phyloP scores from a whole-genome alignment of 2,797 vertebrate species.

The Microctenopoma stevenorrisi region DNA sequence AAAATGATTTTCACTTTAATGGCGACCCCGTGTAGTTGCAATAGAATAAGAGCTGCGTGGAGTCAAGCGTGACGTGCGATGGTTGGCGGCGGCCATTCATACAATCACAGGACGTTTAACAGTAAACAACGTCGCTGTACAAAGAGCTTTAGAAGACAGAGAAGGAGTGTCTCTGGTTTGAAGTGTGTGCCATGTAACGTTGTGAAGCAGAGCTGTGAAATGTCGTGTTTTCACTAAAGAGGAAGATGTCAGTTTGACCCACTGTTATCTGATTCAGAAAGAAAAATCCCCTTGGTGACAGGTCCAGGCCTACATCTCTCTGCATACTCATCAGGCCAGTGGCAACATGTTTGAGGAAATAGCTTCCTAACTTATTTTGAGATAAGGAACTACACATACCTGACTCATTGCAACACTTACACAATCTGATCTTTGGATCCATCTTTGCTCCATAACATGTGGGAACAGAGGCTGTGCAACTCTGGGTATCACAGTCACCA shows the following conservation, averaged over 20 bases:
- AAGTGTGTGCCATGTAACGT: conserved; percentile 2
- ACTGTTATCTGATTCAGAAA: conserved; percentile 18
- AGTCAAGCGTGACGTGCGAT: neutral
- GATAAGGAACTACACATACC: neutral
- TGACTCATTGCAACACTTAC: conserved; percentile 11
- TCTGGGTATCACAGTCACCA: neutral
- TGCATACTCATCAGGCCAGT: conserved; percentile 11
- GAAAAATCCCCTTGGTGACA: neutral
- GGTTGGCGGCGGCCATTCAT: neutral
- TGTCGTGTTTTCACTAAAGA: conserved; percentile 9
- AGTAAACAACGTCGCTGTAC: conserved; percentile 11
- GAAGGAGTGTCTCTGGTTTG: conserved; percentile 22
- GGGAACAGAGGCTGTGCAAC: neutral
- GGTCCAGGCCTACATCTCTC: conserved; percentile 2
- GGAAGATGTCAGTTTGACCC: conserved; percentile 23
- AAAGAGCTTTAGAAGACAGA: conserved; percentile 8
- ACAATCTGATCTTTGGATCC: conserved; percentile 7
- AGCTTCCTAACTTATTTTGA: conserved; percentile 18
- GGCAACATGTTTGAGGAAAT: neutral
- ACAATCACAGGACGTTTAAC: conserved; percentile 1
- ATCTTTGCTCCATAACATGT: conserved; percentile 7
- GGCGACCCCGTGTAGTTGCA: neutral
- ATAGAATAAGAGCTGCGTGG: neutral
- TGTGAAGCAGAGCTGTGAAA: conserved; percentile 13
- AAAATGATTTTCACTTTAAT: conserved; percentile 16